phyloP scores from a whole-genome alignment of 2,888 invertebrate genomes.

The Melolontha melolontha region DNA sequence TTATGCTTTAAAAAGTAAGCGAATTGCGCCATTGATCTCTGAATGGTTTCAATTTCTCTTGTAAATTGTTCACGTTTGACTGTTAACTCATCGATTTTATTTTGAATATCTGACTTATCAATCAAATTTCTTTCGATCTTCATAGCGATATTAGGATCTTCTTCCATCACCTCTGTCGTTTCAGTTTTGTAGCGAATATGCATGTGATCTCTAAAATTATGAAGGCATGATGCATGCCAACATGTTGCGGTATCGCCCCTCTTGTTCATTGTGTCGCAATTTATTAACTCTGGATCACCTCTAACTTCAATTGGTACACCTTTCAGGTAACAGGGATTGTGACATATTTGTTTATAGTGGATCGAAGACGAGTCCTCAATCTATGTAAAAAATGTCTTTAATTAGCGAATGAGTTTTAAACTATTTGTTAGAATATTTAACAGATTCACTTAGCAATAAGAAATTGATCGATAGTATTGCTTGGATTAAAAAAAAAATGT shows the following conservation, averaged over 20 bases:
- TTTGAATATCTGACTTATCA: slow-evolving; percentile 20
- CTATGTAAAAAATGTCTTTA: no score
- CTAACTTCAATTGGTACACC: slow-evolving; percentile 58
- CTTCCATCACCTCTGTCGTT: slow-evolving; percentile 52
- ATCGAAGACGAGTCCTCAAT: slow-evolving; percentile 49
- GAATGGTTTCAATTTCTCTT: slow-evolving; percentile 54
- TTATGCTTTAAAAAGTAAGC: slow-evolving; percentile 59
- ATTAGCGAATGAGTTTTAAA: no score
- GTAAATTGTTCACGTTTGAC: slow-evolving; percentile 43
- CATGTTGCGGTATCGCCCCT: slow-evolving; percentile 49
- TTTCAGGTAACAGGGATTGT: slow-evolving; percentile 58
- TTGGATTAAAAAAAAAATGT: no score
- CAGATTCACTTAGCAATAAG: no score
- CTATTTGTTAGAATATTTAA: no score
- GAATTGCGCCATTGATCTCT: slow-evolving; percentile 57
- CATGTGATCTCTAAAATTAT: slow-evolving; percentile 57
- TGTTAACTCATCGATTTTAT: slow-evolving; percentile 7
- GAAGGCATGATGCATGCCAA: slow-evolving; percentile 54
- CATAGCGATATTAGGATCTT: slow-evolving; percentile 47
- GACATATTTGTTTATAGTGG: slow-evolving; percentile 48
- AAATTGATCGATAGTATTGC: no score
- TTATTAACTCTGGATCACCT: slow-evolving; percentile 55
- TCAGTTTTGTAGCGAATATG: slow-evolving; percentile 60
- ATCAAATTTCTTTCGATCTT: slow-evolving; percentile 21
- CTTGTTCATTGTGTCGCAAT: slow-evolving; percentile 56